Conservation (phyloP, 2,797 vertebrate genomes). For the Sitta carolinensis region DNA sequence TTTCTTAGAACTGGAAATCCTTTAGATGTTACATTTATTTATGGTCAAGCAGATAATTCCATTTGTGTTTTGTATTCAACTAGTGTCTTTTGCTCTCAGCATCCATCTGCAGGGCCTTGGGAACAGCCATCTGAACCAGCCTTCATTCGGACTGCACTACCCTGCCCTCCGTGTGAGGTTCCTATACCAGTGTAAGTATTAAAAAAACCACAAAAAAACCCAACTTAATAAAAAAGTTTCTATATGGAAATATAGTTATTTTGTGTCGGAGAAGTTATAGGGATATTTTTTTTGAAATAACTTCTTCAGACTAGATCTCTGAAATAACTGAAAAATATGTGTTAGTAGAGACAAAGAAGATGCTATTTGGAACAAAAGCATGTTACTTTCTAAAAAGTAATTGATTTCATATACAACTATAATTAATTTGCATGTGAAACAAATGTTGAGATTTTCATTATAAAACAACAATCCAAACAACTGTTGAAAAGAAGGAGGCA, state of each 20-base stretch:
- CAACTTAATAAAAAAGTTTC: neutral
- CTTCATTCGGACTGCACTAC: conserved; percentile 80
- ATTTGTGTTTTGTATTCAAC: neutral
- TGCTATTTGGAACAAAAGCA: neutral
- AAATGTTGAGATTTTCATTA: neutral
- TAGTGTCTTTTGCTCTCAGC: conserved; percentile 64
- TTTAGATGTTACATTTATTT: neutral
- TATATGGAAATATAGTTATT: neutral
- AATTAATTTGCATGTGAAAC: neutral
- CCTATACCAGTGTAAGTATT: conserved; percentile 79
- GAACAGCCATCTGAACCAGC: conserved; percentile 83
- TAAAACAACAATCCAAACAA: neutral
- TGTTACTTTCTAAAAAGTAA: neutral
- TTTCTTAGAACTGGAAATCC: neutral
- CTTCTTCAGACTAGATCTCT: neutral
- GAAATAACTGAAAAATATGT: neutral
- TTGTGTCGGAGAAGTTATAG: neutral
- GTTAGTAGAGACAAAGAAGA: neutral
- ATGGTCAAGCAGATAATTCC: neutral
- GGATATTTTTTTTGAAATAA: neutral
- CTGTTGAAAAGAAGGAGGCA: neutral
- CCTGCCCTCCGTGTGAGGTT: conserved; percentile 82
- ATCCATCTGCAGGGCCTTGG: conserved; percentile 85
- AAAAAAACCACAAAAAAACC: neutral
- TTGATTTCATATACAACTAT: neutral